phyloP scores from a whole-genome alignment of 1,140 invertebrate species.

The Leptinotarsa lineolata region DNA sequence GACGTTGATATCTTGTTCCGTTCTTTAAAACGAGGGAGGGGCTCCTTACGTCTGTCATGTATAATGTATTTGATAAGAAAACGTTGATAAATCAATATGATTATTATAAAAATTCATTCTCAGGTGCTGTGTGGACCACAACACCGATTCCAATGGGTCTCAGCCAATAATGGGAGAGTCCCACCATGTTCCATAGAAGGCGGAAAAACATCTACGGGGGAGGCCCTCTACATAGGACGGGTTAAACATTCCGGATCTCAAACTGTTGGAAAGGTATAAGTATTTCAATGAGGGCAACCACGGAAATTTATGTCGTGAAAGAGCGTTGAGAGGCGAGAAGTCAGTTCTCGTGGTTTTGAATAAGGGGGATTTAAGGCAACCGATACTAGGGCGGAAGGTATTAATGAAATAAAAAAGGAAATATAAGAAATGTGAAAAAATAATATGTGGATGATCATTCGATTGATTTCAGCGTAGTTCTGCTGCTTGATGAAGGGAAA shows the following conservation, averaged over 20 bases:
- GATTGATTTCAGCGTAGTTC: no score
- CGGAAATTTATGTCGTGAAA: background rate
- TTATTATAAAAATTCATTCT: slow-evolving; percentile 5
- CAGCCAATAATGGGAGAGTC: slow-evolving; percentile 46
- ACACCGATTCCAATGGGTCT: slow-evolving; percentile 66
- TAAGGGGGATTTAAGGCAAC: no score
- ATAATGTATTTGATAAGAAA: no score
- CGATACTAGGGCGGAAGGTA: no score
- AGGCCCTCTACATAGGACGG: slow-evolving; percentile 29
- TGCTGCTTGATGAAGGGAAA: no score
- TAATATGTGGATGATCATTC: no score
- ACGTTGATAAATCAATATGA: background rate
- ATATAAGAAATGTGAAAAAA: no score
- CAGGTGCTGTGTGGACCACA: slow-evolving; percentile 62
- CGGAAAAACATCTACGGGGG: slow-evolving; percentile 30
- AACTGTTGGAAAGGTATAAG: slow-evolving; percentile 34
- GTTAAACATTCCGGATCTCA: slow-evolving; percentile 27
- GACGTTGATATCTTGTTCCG: no score
- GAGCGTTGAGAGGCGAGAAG: background rate
- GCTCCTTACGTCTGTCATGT: no score
- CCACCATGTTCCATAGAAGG: slow-evolving; percentile 31
- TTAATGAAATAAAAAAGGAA: no score
- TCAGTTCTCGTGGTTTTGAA: background rate
- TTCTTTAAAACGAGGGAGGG: no score
- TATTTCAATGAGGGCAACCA: background rate